phyloP scores from a whole-genome alignment of 1,140 invertebrate genomes.

The Listronotus oregonensis region DNA sequence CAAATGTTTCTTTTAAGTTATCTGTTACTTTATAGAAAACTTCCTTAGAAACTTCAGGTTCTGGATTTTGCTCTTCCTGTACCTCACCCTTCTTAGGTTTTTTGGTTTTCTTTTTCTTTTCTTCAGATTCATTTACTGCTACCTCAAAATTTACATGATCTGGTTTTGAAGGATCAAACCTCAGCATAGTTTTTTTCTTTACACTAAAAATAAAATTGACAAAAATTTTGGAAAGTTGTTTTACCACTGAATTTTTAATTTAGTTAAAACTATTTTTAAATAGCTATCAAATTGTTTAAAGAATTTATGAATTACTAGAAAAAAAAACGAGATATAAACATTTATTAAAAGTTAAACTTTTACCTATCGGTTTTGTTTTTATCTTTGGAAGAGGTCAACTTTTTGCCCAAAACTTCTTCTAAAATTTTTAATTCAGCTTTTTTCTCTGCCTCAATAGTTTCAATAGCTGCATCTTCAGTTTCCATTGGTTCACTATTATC shows the following conservation, averaged over 20 bases:
- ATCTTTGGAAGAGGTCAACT: constrained; percentile 1
- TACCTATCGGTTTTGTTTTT: constrained; percentile 4
- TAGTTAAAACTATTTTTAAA: no score
- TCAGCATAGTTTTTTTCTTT: constrained; percentile 58
- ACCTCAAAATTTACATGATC: constrained; percentile 59
- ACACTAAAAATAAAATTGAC: constrained; percentile 8
- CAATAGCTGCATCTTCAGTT: background rate
- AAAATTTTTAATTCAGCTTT: constrained; percentile 63
- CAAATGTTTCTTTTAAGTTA: constrained; percentile 60
- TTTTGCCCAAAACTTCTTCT: constrained; percentile 59
- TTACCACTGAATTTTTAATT: no score
- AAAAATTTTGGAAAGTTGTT: background rate
- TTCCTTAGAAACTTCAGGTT: constrained; percentile 63
- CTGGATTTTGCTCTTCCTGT: constrained; percentile 2
- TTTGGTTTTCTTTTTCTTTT: constrained; percentile 54
- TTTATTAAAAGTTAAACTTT: background rate
- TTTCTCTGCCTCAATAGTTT: constrained; percentile 60
- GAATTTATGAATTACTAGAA: no score
- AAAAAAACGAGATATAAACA: no score
- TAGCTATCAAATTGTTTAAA: no score
- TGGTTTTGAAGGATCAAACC: constrained; percentile 65
- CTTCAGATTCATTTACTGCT: constrained; percentile 27
- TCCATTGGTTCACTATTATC: constrained; percentile 37
- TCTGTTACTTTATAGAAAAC: constrained; percentile 68
- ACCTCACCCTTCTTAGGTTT: background rate